Evolutionary conservation across 1,140 invertebrate species (phyloP).

Genomic region (Drosophila melanica): DNA sequence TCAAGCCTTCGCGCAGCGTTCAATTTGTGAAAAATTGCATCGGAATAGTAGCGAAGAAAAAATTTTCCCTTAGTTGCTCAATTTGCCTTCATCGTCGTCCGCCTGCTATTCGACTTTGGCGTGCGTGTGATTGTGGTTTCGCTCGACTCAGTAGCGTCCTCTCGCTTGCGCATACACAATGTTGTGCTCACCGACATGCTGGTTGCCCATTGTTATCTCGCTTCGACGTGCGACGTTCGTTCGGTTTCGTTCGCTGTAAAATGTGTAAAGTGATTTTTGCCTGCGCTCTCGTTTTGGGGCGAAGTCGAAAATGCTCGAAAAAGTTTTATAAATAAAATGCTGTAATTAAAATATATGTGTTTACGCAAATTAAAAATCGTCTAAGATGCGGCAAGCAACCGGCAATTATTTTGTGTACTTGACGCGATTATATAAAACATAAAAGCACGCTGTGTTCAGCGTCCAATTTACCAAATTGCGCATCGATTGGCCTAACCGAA

Average conservation of each 20-base stretch:
- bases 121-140: constrained; percentile 58
- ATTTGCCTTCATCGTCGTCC: constrained; percentile 62
- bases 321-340: constrained; percentile 72
- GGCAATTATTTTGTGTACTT: constrained; percentile 35
- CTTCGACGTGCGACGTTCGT: constrained; percentile 47
- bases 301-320: constrained; percentile 81
- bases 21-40: constrained; percentile 50
- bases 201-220: constrained; percentile 49
- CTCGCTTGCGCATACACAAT: constrained; percentile 56
- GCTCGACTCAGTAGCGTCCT: constrained; percentile 41
- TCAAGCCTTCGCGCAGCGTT: neutral
- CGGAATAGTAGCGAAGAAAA: constrained; percentile 64
- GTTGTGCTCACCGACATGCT: constrained; percentile 31
- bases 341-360: constrained; percentile 39
- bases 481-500: constrained; percentile 59
- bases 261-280: constrained; percentile 81
- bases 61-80: constrained; percentile 73
- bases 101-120: constrained; percentile 60
- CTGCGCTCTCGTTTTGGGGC: constrained; percentile 71
- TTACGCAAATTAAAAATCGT: constrained; percentile 35
- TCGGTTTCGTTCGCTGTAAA: constrained; percentile 65
- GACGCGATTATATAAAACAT: constrained; percentile 73
- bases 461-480: constrained; percentile 67
- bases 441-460: constrained; percentile 55
- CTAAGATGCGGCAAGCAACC: constrained; percentile 31